These are phyloP conservation scores for Sarcophaga caerulescens DNA, from an alignment of 2,888 invertebrate genomes.

Conservation along the genomic window DNA sequence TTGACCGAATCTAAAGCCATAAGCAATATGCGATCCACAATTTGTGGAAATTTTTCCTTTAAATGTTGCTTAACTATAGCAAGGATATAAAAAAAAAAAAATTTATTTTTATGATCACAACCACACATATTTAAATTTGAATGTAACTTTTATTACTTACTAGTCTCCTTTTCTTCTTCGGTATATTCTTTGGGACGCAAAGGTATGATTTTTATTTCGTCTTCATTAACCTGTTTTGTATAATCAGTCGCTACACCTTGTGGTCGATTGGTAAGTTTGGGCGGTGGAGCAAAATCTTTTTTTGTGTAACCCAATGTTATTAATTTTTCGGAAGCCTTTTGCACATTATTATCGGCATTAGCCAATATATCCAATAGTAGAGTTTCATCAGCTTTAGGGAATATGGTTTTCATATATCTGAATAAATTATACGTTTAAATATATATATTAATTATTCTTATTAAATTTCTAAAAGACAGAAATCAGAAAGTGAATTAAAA, in stretches of 20 bases:
- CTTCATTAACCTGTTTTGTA: conserved; percentile 72
- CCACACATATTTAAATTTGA: not conserved
- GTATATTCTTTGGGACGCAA: conserved; percentile 86
- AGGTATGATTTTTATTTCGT: conserved; percentile 75
- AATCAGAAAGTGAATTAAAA: too few species aligned
- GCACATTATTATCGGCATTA: conserved; percentile 94
- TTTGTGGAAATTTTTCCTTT: conserved; percentile 87
- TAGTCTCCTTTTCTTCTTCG: conserved; percentile 86
- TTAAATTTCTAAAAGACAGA: too few species aligned
- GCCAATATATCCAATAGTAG: conserved; percentile 91
- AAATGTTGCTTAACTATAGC: conserved; percentile 86
- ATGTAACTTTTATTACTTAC: conserved; percentile 81
- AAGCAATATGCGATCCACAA: conserved; percentile 90
- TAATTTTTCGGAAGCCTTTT: conserved; percentile 91
- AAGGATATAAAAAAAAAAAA: not conserved
- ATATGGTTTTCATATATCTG: conserved; percentile 95
- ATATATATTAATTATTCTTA: not conserved
- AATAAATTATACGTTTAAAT: conserved; percentile 23
- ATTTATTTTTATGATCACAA: too few species aligned
- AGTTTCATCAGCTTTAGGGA: conserved; percentile 94
- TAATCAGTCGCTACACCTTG: conserved; percentile 71
- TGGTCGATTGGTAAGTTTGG: conserved; percentile 82
- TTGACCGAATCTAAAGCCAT: conserved; percentile 94
- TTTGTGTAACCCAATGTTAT: conserved; percentile 91
- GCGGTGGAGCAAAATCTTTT: conserved; percentile 86